Conservation (phyloP, 1,140 invertebrate species). For the Zaprionus davidi region DNA sequence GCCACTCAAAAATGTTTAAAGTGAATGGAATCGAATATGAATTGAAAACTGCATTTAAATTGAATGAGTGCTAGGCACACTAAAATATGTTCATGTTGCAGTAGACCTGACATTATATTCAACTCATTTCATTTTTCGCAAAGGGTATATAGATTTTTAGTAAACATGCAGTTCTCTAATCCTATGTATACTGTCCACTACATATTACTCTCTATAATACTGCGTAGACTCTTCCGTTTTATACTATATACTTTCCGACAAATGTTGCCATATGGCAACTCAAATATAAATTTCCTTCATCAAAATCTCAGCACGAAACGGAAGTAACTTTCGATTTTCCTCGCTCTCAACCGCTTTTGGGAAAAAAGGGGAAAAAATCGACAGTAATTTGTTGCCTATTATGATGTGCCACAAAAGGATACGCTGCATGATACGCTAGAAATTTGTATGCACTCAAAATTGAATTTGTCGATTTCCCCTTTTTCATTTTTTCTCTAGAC, state of each 20-base stretch:
- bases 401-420: slow-evolving; percentile 26
- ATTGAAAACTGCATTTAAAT: no score
- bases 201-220: no score
- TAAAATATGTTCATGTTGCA: no score
- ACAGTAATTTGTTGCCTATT: slow-evolving; percentile 45
- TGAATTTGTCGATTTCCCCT: slow-evolving; percentile 39
- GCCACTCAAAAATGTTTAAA: no score
- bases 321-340: slow-evolving; percentile 54
- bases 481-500: neutral
- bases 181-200: no score
- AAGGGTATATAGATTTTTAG: no score
- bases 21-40: no score
- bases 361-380: slow-evolving; percentile 34
- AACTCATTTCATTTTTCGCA: no score
- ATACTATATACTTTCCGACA: neutral
- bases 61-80: no score
- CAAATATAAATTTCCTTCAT: neutral
- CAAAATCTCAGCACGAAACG: slow-evolving; percentile 38
- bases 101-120: no score
- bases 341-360: slow-evolving; percentile 13
- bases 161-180: no score
- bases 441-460: slow-evolving; percentile 48
- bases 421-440: slow-evolving; percentile 25
- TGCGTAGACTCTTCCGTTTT: no score
- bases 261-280: slow-evolving; percentile 34